A percentile compares a stretch with the other conserved stretches of the same genome.
Evolutionary conservation across 37 sponge, comb jelly and placozoan genomes (phyloP).

Genomic region (Oopsacas minuta): DNA sequence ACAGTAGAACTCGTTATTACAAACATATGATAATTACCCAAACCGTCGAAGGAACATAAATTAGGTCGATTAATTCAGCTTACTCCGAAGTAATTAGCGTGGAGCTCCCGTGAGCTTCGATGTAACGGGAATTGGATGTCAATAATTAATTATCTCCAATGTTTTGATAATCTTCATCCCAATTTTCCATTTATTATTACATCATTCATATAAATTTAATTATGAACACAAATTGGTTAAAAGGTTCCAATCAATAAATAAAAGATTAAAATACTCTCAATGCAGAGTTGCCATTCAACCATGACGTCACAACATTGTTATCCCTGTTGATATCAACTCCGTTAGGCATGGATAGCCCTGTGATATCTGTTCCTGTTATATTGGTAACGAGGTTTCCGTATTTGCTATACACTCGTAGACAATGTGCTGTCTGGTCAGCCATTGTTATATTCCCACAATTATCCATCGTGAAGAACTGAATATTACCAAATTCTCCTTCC

Average conservation of each 20-base stretch:
- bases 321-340: background rate
- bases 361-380: background rate
- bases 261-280: background rate
- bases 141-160: no score
- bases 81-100: no score
- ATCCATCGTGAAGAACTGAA: constrained; percentile 7
- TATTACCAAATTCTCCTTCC: background rate
- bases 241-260: background rate
- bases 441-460: background rate
- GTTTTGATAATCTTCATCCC: no score
- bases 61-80: no score
- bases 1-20: no score
- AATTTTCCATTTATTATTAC: no score
- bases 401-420: background rate
- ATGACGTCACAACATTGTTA: background rate
- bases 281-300: background rate
- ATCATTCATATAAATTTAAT: no score
- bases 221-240: no score
- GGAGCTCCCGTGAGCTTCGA: no score
- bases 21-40: no score
- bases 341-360: background rate
- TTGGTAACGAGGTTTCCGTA: background rate
- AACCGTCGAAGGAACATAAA: no score
- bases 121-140: no score
- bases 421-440: background rate